A percentile compares a stretch with the other conserved stretches of the same genome.
Conservation (phyloP, 2,888 invertebrate species). For the Drosophila sordidapex region DNA sequence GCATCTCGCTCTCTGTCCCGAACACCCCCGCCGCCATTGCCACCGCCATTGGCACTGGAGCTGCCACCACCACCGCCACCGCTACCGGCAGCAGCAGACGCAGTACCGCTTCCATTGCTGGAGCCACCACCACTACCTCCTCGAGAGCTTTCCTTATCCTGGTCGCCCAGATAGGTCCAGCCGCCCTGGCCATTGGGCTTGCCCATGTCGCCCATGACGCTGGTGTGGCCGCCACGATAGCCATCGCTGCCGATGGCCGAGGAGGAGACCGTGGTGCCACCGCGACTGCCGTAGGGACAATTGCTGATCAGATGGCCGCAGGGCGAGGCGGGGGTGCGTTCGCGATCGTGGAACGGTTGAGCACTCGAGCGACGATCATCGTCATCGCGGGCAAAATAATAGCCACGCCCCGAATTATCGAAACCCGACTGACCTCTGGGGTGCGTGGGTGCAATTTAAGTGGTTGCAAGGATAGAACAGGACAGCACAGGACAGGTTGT, state of each 20-base stretch:
- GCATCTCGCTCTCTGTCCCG: conserved; percentile 62
- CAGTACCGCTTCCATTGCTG: conserved; percentile 55
- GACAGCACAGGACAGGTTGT: conserved; percentile 16
- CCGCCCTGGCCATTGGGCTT: conserved; percentile 51
- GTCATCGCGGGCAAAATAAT: conserved; percentile 87
- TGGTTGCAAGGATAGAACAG: conserved; percentile 33
- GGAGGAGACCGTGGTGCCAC: conserved; percentile 73
- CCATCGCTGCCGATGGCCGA: conserved; percentile 73
- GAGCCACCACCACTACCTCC: conserved; percentile 32
- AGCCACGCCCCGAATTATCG: conserved; percentile 88
- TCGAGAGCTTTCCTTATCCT: conserved; percentile 63
- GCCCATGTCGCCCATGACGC: conserved; percentile 54
- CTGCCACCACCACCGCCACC: conserved; percentile 58
- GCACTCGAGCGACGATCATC: conserved; percentile 61
- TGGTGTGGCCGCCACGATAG: conserved; percentile 64
- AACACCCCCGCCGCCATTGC: conserved; percentile 47
- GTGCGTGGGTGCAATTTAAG: conserved; percentile 53
- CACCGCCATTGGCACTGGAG: conserved; percentile 28
- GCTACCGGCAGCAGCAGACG: conserved; percentile 50
- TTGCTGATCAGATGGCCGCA: conserved; percentile 69
- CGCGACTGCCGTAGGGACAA: conserved; percentile 69
- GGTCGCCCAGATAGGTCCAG: conserved; percentile 80
- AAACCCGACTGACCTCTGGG: conserved; percentile 87
- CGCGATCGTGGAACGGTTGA: conserved; percentile 54
- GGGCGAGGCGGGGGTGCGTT: conserved; percentile 55